Conservation (phyloP, 1,140 invertebrate species). For the Gonatopus flavifemur region DNA sequence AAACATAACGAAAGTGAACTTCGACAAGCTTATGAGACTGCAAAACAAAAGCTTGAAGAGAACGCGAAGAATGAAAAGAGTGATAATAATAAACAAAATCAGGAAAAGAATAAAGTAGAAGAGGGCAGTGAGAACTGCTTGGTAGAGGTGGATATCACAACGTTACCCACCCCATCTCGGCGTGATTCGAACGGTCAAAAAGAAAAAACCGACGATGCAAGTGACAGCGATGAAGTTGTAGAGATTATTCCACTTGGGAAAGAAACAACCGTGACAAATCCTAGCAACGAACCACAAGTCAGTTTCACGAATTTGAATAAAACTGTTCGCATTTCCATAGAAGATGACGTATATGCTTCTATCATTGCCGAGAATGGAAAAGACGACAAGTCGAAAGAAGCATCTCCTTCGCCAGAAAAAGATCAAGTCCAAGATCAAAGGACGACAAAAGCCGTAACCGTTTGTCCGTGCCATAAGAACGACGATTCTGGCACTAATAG, state of each 20-base stretch:
- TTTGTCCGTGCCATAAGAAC: conserved; percentile 47
- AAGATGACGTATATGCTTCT: not conserved
- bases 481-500: conserved; percentile 6
- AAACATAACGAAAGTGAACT: conserved; percentile 44
- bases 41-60: conserved; percentile 11
- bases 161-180: not conserved
- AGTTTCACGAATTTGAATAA: not conserved
- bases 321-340: not conserved
- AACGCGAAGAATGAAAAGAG: not conserved
- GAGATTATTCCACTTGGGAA: too few species aligned
- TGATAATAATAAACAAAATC: conserved; percentile 10
- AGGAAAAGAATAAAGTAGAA: not conserved
- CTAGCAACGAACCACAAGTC: not conserved
- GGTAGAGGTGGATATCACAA: too few species aligned
- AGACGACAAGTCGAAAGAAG: not conserved
- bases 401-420: not conserved
- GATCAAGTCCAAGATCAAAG: too few species aligned
- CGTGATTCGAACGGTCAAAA: not conserved
- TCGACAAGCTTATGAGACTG: conserved; percentile 30
- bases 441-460: not conserved
- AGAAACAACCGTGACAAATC: not conserved
- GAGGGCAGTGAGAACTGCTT: too few species aligned
- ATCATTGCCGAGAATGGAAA: not conserved
- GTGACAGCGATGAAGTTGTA: not conserved
- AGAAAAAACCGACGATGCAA: not conserved